These are phyloP conservation scores for Actinopyga echinites DNA, from an alignment of 53 echinoderm and acorn worm species.

Conservation along the genomic window DNA sequence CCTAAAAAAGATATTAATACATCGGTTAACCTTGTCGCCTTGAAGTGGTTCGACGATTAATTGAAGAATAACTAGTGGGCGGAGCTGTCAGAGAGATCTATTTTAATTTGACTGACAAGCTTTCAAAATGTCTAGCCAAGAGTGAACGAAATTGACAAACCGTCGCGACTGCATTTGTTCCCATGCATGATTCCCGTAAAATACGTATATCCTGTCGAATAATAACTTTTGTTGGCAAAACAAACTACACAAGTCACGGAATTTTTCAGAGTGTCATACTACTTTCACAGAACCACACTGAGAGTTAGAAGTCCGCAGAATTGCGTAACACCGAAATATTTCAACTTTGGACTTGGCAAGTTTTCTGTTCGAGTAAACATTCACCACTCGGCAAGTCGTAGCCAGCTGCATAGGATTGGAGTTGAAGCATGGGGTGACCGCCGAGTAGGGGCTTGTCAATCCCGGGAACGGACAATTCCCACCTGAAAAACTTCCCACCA, in stretches of 20 bases:
- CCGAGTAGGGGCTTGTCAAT: no score
- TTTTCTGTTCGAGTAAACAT: no score
- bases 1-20: conserved; percentile 23
- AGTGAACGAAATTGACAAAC: conserved; percentile 20
- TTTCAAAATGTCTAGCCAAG: conserved; percentile 5
- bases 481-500: no score
- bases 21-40: conserved; percentile 34
- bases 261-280: no score
- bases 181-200: background rate
- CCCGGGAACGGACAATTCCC: no score
- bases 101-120: conserved; percentile 18
- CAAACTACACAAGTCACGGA: background rate
- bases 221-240: background rate
- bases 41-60: background rate
- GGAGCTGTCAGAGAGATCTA: background rate
- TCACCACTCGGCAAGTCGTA: no score
- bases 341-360: no score
- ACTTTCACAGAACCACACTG: no score
- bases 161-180: background rate
- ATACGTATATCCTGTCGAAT: background rate
- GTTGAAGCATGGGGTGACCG: no score
- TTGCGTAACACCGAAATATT: no score
- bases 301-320: no score
- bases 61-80: conserved; percentile 18
- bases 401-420: no score